phyloP scores from a whole-genome alignment of 2,797 vertebrate genomes.

The Morus bassanus region DNA sequence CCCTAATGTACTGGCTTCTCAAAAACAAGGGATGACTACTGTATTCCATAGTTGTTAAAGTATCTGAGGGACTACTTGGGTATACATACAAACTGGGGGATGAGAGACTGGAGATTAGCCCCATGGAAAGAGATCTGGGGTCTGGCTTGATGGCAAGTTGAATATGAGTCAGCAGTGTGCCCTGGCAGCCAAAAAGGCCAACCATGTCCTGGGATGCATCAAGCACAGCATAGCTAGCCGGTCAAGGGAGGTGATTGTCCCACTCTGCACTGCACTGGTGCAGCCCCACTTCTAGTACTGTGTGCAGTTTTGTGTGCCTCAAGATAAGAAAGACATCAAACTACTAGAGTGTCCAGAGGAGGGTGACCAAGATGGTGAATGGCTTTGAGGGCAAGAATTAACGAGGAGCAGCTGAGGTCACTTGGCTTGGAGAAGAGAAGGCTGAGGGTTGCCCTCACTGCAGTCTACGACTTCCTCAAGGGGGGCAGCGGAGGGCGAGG shows the following conservation, averaged over 20 bases:
- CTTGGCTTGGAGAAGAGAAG: background rate
- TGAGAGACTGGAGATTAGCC: background rate
- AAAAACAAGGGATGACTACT: background rate
- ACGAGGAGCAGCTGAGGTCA: background rate
- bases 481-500: rapidly evolving
- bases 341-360: too few species aligned
- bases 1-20: background rate
- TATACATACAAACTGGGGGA: background rate
- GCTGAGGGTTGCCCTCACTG: background rate
- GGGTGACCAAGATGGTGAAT: too few species aligned
- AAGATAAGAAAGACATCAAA: too few species aligned
- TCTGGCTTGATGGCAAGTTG: background rate
- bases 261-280: too few species aligned
- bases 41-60: background rate
- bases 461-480: background rate
- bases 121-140: background rate
- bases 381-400: too few species aligned
- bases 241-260: too few species aligned
- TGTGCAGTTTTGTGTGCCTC: too few species aligned
- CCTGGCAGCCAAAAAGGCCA: background rate
- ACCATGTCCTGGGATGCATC: background rate
- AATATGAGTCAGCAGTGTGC: background rate
- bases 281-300: too few species aligned
- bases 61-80: background rate
- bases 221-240: too few species aligned